Percentiles rank a stretch among this genome's conserved stretches.
phyloP scores from a whole-genome alignment of 2,888 invertebrate genomes.

The Lasiommata megera region DNA sequence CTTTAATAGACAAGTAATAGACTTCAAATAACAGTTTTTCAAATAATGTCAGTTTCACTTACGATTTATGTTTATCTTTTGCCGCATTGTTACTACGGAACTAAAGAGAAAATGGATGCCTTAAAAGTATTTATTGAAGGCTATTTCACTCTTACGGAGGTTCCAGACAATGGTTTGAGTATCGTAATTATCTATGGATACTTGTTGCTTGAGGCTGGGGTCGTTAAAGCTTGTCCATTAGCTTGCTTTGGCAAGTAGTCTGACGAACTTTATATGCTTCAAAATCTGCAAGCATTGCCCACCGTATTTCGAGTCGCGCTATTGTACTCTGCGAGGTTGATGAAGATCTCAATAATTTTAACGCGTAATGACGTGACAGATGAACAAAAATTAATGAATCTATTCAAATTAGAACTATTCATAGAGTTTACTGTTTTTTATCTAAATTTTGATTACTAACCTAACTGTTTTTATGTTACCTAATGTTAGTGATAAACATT shows the following conservation, averaged over 20 bases:
- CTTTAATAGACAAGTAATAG: neutral
- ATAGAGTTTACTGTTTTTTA: too few relatives aligned
- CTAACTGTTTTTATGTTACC: too few relatives aligned
- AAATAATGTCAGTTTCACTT: constrained; percentile 11
- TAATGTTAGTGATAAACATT: too few relatives aligned
- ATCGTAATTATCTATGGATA: constrained; percentile 41
- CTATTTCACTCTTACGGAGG: constrained; percentile 16
- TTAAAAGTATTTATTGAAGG: constrained; percentile 20
- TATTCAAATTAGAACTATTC: too few relatives aligned
- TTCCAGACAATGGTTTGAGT: constrained; percentile 31
- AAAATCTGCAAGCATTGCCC: neutral
- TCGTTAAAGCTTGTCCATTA: constrained; percentile 7
- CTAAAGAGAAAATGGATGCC: constrained; percentile 18
- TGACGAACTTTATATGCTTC: constrained; percentile 45
- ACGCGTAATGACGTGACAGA: too few relatives aligned
- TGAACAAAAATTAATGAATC: too few relatives aligned
- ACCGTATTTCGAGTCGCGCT: too few relatives aligned
- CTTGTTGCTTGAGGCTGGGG: constrained; percentile 10
- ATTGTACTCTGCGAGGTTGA: too few relatives aligned
- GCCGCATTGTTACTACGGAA: constrained; percentile 2
- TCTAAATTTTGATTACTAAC: too few relatives aligned
- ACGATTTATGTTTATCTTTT: constrained; percentile 15
- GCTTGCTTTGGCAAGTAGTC: constrained; percentile 40
- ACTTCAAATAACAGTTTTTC: neutral
- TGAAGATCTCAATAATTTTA: too few relatives aligned